Percentiles rank a stretch among this genome's conserved stretches.
These are phyloP conservation scores for Brachionus manjavacas DNA, from an alignment of 1,140 invertebrate genomes.

Conservation along the genomic window DNA sequence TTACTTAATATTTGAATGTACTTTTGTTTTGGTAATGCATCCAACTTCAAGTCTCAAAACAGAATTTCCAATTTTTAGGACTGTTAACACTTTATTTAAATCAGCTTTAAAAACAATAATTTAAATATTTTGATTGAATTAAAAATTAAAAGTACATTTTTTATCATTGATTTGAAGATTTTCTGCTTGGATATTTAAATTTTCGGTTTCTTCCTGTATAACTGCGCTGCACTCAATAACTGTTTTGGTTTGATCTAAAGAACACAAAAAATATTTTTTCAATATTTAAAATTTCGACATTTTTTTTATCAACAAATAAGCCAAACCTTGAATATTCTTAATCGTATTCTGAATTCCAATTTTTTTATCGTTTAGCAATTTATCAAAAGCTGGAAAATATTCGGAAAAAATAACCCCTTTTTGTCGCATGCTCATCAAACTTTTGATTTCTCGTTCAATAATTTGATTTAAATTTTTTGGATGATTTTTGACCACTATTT, in stretches of 20 bases:
- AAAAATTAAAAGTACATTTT: not conserved
- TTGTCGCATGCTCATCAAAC: not conserved
- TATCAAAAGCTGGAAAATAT: not conserved
- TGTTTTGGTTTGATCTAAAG: not conserved
- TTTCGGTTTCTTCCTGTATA: not conserved
- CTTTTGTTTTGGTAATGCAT: not conserved
- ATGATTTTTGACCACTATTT: not conserved
- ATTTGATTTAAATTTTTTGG: not conserved
- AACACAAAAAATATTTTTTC: not conserved
- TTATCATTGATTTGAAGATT: not conserved
- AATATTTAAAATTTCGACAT: not conserved
- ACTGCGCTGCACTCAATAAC: not conserved
- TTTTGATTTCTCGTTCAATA: not conserved
- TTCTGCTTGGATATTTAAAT: not conserved
- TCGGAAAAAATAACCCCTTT: not conserved
- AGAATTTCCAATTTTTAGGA: not conserved
- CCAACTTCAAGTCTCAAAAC: not conserved
- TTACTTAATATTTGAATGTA: not conserved
- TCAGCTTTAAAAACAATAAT: not conserved
- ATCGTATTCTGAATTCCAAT: not conserved
- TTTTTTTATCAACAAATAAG: not conserved
- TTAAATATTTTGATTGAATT: not conserved
- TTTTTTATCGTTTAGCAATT: not conserved
- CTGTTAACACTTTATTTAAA: not conserved
- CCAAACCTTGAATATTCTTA: not conserved